Evolutionary conservation across 2,888 invertebrate species (phyloP).

Genomic region (Dione vanillae): DNA sequence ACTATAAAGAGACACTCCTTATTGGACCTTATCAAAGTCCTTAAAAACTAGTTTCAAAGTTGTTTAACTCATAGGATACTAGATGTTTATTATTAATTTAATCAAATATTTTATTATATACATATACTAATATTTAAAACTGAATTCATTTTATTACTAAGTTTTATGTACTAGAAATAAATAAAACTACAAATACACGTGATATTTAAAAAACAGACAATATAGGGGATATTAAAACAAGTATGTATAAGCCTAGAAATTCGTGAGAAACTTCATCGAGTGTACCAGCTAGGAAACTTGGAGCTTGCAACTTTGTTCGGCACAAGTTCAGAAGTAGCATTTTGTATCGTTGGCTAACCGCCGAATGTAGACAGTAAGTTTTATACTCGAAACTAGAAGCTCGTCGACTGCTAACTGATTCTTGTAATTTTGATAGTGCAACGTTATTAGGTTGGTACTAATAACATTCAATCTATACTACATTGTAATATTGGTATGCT

Average conservation of each 20-base stretch:
- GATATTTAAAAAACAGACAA: neutral
- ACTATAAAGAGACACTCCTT: too few species aligned
- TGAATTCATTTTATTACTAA: too few species aligned
- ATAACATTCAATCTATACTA: neutral
- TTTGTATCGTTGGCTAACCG: constrained; percentile 32
- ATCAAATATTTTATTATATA: too few species aligned
- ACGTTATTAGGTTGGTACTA: neutral
- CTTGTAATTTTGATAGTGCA: constrained; percentile 13
- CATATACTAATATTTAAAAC: too few species aligned
- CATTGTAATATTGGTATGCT: too few species aligned
- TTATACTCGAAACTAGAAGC: constrained; percentile 20
- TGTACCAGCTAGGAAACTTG: constrained; percentile 30
- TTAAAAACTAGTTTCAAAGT: too few species aligned
- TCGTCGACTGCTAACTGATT: constrained; percentile 17
- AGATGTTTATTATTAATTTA: too few species aligned
- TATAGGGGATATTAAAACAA: constrained; percentile 11
- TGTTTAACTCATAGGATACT: too few species aligned
- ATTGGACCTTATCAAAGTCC: too few species aligned
- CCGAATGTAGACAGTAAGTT: constrained; percentile 33
- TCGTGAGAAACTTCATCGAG: constrained; percentile 4
- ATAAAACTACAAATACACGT: neutral
- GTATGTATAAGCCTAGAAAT: constrained; percentile 10
- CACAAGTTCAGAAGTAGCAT: constrained; percentile 33
- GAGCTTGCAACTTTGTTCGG: constrained; percentile 34
- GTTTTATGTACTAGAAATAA: neutral